These are phyloP conservation scores for Cynopterus brachyotis DNA, from an alignment of 2,113 vertebrate genomes.

Conservation along the genomic window DNA sequence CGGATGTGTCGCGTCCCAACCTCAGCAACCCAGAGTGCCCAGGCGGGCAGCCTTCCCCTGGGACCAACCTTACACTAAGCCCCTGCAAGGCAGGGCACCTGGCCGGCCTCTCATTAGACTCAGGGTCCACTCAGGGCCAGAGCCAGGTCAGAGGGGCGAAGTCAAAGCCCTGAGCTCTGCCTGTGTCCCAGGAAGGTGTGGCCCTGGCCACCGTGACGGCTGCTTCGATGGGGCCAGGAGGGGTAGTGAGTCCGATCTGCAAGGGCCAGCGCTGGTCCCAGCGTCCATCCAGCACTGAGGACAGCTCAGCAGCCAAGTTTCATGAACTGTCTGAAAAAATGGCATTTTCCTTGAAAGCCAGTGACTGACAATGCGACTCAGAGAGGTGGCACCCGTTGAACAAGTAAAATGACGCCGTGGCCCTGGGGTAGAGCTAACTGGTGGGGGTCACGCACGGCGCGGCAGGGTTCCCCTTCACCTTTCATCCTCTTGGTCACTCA, in stretches of 20 bases:
- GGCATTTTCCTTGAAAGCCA: background rate
- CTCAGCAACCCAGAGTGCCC: background rate
- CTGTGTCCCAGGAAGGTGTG: background rate
- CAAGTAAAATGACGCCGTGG: accelerated
- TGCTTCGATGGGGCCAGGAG: background rate
- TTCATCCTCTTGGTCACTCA: background rate
- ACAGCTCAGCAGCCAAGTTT: background rate
- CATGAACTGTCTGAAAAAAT: background rate
- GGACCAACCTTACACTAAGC: background rate
- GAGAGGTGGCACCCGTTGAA: background rate
- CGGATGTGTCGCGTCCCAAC: background rate
- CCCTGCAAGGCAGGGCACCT: background rate
- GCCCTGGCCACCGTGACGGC: accelerated
- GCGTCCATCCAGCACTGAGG: accelerated
- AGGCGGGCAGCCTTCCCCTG: background rate
- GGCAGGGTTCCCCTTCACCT: no score
- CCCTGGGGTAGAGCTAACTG: background rate
- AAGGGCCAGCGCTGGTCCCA: background rate
- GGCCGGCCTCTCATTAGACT: background rate
- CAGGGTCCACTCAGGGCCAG: background rate
- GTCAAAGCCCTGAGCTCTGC: background rate
- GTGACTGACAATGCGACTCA: background rate
- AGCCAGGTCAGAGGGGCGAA: background rate
- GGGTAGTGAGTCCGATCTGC: background rate
- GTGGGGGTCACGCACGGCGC: accelerated